These are phyloP conservation scores for Megastigmus dorsalis DNA, from an alignment of 2,888 invertebrate species.

Conservation along the genomic window DNA sequence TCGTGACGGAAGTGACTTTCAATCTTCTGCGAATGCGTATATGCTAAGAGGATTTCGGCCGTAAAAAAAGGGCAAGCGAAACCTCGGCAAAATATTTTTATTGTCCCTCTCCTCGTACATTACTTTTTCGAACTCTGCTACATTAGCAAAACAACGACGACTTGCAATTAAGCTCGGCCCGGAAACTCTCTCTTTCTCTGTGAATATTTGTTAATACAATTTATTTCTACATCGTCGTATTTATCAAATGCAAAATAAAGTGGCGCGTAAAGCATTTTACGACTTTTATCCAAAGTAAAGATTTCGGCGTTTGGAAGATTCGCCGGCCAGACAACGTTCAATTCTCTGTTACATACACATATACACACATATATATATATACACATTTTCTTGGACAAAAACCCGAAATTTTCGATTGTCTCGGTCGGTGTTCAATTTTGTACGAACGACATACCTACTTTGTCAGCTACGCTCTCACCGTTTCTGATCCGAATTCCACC, in stretches of 20 bases:
- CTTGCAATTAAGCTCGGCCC: too few species aligned
- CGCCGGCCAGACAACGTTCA: too few species aligned
- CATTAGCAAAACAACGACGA: conserved; percentile 3
- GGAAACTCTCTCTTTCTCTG: too few species aligned
- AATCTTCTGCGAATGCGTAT: background rate
- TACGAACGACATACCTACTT: conserved; percentile 4
- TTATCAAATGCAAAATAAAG: too few species aligned
- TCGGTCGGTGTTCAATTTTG: conserved; percentile 3
- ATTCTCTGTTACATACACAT: too few species aligned
- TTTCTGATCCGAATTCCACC: conserved; percentile 11
- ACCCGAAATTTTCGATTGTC: background rate
- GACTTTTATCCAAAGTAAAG: too few species aligned
- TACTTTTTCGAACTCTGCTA: background rate
- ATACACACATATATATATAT: too few species aligned
- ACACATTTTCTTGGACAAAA: background rate
- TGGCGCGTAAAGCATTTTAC: too few species aligned
- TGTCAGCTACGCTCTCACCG: conserved; percentile 9
- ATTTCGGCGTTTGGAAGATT: too few species aligned
- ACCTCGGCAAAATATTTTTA: conserved; percentile 1
- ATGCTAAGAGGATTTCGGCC: conserved; percentile 16
- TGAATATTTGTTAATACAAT: too few species aligned
- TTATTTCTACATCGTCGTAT: too few species aligned
- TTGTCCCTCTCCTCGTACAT: too few species aligned
- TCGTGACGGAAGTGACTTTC: background rate
- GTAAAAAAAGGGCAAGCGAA: background rate